These are phyloP conservation scores for Netelia inedita DNA, from an alignment of 2,888 invertebrate species.

Conservation along the genomic window DNA sequence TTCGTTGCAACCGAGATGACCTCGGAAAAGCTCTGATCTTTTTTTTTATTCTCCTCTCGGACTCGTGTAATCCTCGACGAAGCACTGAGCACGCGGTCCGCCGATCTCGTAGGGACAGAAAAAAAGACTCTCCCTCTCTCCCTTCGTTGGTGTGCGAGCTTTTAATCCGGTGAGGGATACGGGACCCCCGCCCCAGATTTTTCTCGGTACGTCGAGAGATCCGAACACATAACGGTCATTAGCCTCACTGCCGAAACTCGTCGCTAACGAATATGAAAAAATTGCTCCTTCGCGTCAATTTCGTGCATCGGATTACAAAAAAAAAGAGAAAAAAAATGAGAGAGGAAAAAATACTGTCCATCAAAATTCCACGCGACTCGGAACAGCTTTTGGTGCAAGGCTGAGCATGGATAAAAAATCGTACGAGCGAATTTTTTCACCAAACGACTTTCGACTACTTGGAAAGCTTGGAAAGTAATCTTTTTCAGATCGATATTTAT, in stretches of 20 bases:
- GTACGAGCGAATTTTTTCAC: too few relatives aligned
- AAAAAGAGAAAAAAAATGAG: constrained; percentile 1
- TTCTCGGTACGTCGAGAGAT: constrained; percentile 19
- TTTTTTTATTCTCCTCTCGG: constrained; percentile 20
- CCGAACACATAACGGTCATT: constrained; percentile 43
- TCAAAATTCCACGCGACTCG: neutral
- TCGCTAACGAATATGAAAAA: constrained; percentile 54
- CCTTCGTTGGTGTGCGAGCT: constrained; percentile 40
- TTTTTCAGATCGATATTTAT: too few relatives aligned
- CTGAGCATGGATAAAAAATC: neutral
- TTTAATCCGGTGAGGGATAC: constrained; percentile 59
- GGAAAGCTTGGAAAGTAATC: too few relatives aligned
- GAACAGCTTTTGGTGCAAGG: neutral
- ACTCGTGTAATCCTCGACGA: constrained; percentile 59
- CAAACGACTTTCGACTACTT: too few relatives aligned
- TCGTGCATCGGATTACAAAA: constrained; percentile 26
- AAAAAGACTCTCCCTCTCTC: constrained; percentile 48
- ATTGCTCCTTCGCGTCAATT: constrained; percentile 25
- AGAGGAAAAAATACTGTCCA: neutral
- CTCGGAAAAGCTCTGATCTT: constrained; percentile 38
- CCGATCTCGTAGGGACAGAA: constrained; percentile 50
- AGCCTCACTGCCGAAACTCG: constrained; percentile 42
- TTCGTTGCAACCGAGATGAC: constrained; percentile 28
- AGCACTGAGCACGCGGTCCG: constrained; percentile 43
- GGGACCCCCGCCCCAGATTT: constrained; percentile 38